Conservation (phyloP, 2,113 vertebrate genomes). For the Poeciliopsis prolifica region DNA sequence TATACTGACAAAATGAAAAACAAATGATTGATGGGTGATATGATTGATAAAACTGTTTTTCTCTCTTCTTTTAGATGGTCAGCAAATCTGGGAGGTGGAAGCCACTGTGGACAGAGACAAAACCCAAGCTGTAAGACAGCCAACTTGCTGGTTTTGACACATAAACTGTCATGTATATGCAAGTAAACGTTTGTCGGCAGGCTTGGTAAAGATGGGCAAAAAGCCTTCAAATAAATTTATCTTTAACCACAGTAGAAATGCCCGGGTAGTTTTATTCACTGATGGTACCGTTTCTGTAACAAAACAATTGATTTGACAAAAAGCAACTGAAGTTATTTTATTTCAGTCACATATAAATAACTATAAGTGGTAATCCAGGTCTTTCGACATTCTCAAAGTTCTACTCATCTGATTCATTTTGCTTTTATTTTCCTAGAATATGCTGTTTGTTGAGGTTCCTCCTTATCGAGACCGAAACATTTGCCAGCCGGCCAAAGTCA, state of each 20-base stretch:
- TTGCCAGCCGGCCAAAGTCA: conserved; percentile 87
- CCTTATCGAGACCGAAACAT: conserved; percentile 89
- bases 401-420: not conserved
- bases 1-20: not conserved
- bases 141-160: not conserved
- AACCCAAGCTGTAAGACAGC: conserved; percentile 89
- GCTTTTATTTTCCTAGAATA: conserved; percentile 78
- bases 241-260: no score
- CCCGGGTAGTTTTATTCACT: no score
- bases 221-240: no score
- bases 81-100: conserved; percentile 95
- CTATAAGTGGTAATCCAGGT: not conserved
- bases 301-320: no score
- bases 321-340: no score
- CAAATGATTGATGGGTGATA: no score
- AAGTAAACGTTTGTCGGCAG: not conserved
- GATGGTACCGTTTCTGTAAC: no score
- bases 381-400: not conserved
- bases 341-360: no score
- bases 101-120: conserved; percentile 95
- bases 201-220: no score
- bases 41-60: not conserved
- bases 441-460: conserved; percentile 93
- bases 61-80: conserved; percentile 84
- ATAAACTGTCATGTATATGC: not conserved